Conservation (phyloP, 53 echinoderm and acorn worm genomes). For the Holothuria leucospilota region DNA sequence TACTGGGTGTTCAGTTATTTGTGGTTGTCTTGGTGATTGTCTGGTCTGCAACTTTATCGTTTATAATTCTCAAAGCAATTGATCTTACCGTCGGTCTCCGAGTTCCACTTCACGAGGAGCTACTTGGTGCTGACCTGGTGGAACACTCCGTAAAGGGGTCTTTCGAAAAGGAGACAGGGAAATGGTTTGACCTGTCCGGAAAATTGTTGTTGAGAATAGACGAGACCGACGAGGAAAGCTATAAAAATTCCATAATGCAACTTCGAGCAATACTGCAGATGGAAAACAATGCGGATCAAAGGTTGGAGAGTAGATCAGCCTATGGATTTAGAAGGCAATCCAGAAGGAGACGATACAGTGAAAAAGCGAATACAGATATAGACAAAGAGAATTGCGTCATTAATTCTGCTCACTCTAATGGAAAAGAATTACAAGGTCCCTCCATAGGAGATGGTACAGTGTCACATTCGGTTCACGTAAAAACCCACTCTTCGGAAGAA, state of each 20-base stretch:
- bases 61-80: neutral
- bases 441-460: no score
- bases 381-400: no score
- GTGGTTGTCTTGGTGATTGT: slow-evolving; percentile 13
- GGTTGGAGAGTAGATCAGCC: no score
- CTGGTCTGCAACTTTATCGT: slow-evolving; percentile 13
- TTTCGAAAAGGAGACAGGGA: slow-evolving; percentile 60
- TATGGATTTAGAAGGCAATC: no score
- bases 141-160: slow-evolving; percentile 76
- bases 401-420: no score
- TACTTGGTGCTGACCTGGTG: slow-evolving; percentile 62
- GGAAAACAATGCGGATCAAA: neutral
- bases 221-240: slow-evolving; percentile 45
- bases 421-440: no score
- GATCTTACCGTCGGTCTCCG: neutral
- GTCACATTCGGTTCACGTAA: no score
- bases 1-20: slow-evolving; percentile 71
- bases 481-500: no score
- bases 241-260: slow-evolving; percentile 34
- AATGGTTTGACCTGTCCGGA: slow-evolving; percentile 69
- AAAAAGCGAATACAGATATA: no score
- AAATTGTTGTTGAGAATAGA: slow-evolving; percentile 61
- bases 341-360: no score
- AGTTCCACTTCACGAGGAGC: neutral
- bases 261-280: slow-evolving; percentile 6